Conservation (phyloP, 2,113 vertebrate genomes). For the Pitta sordida region DNA sequence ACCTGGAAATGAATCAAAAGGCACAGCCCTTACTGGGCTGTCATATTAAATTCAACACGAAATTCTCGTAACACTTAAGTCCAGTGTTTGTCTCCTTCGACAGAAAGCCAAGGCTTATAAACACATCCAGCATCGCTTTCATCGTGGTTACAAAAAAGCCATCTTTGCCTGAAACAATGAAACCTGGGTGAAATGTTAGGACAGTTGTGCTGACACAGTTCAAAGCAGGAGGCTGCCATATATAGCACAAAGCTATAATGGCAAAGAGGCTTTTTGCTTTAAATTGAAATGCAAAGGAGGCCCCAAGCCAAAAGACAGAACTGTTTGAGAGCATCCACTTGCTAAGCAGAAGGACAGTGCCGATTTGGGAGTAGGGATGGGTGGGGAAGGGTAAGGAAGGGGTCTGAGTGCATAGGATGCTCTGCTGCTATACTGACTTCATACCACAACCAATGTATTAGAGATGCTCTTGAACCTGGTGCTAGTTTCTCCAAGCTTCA, state of each 20-base stretch:
- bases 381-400: conserved; percentile 10
- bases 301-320: conserved; percentile 64
- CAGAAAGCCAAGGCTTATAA: conserved; percentile 31
- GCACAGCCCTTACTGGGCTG: neutral
- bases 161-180: conserved; percentile 59
- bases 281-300: conserved; percentile 64
- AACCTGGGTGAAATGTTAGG: conserved; percentile 57
- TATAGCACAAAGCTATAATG: conserved; percentile 58
- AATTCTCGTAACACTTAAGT: neutral
- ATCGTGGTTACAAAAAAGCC: conserved; percentile 40
- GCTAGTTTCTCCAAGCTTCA: conserved; percentile 68
- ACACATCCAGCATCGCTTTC: conserved; percentile 33
- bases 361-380: conserved; percentile 14
- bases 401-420: conserved; percentile 58
- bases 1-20: conserved; percentile 28
- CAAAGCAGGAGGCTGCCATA: conserved; percentile 58
- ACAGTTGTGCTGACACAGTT: conserved; percentile 57
- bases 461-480: conserved; percentile 68
- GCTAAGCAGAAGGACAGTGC: conserved; percentile 61
- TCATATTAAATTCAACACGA: neutral
- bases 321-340: conserved; percentile 62
- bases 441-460: conserved; percentile 67
- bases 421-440: conserved; percentile 67
- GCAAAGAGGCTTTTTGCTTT: conserved; percentile 61
- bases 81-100: neutral